Conservation (phyloP, 23 tunicate genomes). For the Diplosoma virens region DNA sequence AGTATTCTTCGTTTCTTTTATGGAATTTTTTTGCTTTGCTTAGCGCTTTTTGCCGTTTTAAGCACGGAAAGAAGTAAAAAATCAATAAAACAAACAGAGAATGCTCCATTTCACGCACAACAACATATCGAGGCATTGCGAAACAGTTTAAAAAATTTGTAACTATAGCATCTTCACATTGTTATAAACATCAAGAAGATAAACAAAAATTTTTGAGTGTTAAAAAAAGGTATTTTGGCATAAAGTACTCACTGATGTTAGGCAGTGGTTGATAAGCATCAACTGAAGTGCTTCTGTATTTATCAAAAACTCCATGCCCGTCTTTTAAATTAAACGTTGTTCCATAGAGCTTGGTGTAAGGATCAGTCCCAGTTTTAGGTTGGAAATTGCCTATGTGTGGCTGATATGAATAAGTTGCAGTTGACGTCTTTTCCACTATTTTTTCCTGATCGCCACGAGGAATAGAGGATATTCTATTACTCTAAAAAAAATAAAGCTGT, state of each 20-base stretch:
- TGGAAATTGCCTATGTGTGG: slow-evolving; percentile 5
- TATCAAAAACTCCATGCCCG: slow-evolving; percentile 57
- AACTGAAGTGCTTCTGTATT: slow-evolving; percentile 52
- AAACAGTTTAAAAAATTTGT: too few species aligned
- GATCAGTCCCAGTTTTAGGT: slow-evolving; percentile 5
- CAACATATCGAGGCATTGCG: too few species aligned
- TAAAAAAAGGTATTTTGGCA: too few species aligned
- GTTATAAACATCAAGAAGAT: too few species aligned
- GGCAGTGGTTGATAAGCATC: slow-evolving; percentile 48
- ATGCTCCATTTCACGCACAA: too few species aligned
- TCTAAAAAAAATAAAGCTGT: not conserved
- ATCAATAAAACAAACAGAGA: too few species aligned
- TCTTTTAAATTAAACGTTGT: slow-evolving; percentile 69
- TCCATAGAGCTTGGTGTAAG: slow-evolving; percentile 57
- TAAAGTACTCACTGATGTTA: not conserved
- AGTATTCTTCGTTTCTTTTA: too few species aligned
- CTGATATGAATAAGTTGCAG: slow-evolving; percentile 41
- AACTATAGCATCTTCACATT: too few species aligned
- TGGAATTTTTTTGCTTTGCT: too few species aligned
- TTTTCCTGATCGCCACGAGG: slow-evolving; percentile 84
- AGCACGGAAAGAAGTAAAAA: too few species aligned
- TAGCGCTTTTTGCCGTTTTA: too few species aligned
- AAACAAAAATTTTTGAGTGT: too few species aligned
- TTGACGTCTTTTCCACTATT: slow-evolving; percentile 40
- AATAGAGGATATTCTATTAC: slow-evolving; percentile 55